These are phyloP conservation scores for Macropus fuliginosus DNA, from an alignment of 2,797 vertebrate genomes.

Conservation along the genomic window DNA sequence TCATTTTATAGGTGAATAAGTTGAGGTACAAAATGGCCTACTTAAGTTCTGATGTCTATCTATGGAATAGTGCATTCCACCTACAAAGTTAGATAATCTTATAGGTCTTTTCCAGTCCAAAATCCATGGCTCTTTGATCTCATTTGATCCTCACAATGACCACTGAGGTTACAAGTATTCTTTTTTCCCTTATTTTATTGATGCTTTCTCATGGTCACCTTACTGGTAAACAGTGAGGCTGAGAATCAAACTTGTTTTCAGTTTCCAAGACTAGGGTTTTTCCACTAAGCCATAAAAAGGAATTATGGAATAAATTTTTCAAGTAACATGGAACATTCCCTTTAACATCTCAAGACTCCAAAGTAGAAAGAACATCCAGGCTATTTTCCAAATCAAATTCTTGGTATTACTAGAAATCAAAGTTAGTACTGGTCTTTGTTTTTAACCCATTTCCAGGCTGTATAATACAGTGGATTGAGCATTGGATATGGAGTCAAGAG, in stretches of 20 bases:
- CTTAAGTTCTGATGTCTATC: not conserved
- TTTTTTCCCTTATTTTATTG: not conserved
- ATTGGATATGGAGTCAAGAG: not conserved
- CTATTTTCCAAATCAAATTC: not conserved
- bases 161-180: not conserved
- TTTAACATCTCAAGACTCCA: slow-evolving; percentile 9
- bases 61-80: not conserved
- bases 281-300: not conserved
- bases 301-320: not conserved
- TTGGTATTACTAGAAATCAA: not conserved
- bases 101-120: not conserved
- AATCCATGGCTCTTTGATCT: not conserved
- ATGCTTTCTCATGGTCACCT: not conserved
- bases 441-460: not conserved
- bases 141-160: not conserved
- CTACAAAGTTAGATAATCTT: not conserved
- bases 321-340: not conserved
- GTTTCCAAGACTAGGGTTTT: not conserved
- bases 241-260: not conserved
- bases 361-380: not conserved
- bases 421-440: not conserved
- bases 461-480: not conserved
- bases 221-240: not conserved
- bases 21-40: not conserved
- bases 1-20: not conserved